phyloP scores from a whole-genome alignment of 2,113 vertebrate genomes.

The Syrrhaptes paradoxus region DNA sequence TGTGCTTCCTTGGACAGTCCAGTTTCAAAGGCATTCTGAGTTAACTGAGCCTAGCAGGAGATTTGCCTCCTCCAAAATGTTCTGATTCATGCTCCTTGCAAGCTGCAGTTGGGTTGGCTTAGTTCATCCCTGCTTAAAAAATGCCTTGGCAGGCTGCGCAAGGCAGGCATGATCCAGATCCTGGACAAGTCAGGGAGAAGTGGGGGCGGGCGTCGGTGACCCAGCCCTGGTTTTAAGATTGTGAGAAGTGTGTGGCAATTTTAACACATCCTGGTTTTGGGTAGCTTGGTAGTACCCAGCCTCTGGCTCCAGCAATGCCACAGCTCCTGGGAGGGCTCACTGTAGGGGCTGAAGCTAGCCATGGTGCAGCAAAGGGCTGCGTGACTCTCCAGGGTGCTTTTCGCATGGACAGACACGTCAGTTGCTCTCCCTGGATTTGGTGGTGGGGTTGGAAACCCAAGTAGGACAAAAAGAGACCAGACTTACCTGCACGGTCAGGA shows the following conservation, averaged over 20 bases:
- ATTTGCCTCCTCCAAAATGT: neutral
- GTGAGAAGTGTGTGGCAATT: neutral
- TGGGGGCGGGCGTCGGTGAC: neutral
- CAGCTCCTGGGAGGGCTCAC: rapidly evolving
- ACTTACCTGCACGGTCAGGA: neutral
- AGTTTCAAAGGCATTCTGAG: neutral
- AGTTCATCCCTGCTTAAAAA: neutral
- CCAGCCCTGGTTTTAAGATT: neutral
- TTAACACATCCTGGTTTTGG: neutral
- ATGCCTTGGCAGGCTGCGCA: neutral
- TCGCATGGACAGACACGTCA: too few species aligned
- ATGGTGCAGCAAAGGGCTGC: neutral
- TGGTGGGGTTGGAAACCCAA: neutral
- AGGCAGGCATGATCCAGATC: neutral
- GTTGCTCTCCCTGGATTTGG: neutral
- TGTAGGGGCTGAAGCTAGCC: neutral
- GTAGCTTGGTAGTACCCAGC: neutral
- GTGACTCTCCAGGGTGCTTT: neutral
- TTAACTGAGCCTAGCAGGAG: neutral
- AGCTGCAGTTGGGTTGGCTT: neutral
- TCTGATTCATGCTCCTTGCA: neutral
- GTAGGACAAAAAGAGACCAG: neutral
- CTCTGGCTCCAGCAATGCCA: neutral
- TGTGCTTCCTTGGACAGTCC: neutral
- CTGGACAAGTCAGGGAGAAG: neutral